phyloP scores from a whole-genome alignment of 2,888 invertebrate species.

The Drosophila affinis region DNA sequence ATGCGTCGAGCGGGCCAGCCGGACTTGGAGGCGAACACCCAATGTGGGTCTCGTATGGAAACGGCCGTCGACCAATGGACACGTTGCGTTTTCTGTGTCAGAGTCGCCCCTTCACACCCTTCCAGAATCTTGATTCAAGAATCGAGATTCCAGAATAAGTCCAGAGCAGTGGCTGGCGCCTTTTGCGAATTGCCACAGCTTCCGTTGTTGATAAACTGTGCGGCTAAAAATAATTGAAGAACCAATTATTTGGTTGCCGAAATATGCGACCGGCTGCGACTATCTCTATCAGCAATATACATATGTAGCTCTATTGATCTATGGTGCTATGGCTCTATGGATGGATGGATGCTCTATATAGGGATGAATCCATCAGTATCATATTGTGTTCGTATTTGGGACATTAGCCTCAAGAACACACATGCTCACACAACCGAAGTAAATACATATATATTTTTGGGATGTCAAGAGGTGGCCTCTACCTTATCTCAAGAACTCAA shows the following conservation, averaged over 20 bases:
- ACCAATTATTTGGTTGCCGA: conserved; percentile 2
- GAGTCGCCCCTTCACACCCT: background rate
- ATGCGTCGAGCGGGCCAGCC: conserved; percentile 25
- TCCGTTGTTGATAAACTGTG: conserved; percentile 41
- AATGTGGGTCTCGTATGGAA: background rate
- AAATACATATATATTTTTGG: conserved; percentile 9
- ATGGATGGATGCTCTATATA: too few species aligned
- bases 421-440: conserved; percentile 6
- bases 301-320: background rate
- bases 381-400: conserved; percentile 1
- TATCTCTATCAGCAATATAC: background rate
- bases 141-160: background rate
- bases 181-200: conserved; percentile 33
- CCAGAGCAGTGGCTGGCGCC: conserved; percentile 8
- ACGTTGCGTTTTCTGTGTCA: conserved; percentile 53
- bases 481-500: conserved; percentile 17
- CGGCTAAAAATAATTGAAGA: conserved; percentile 34
- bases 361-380: background rate
- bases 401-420: conserved; percentile 7
- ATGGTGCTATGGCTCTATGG: background rate
- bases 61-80: conserved; percentile 57
- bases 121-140: background rate
- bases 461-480: conserved; percentile 30
- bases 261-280: background rate
- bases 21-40: conserved; percentile 32